Base-by-base conservation (phyloP, 2,888 invertebrate genomes). In the Ormyrus nitidulus region DNA sequence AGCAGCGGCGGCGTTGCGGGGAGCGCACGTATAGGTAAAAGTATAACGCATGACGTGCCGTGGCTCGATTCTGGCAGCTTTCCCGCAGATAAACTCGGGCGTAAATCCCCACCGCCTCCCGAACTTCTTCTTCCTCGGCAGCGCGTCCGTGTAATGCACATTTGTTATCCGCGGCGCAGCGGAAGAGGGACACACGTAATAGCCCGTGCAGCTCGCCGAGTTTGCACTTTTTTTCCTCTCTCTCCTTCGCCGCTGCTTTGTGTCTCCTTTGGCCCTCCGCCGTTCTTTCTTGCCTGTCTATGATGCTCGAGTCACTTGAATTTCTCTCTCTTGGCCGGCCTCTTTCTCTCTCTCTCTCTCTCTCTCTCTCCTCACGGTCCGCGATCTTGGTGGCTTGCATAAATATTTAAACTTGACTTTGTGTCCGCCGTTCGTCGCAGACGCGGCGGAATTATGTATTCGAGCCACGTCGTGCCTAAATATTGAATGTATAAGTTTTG, bases 371-470 rank as follows among this genome's bases (percentile, higher is more conserved):
- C 44, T 53, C n/a, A 58, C 10, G 46, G 49, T 46, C 53, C 34
- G 44, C 49, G 69, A 74, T 71, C 79, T 75, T 64, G 71, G 65
- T 64, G 71, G 65, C 73, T 80, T 70, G 77, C 80, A 74, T 74
- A 77, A 77, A 78, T 78, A 78, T 81, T 78, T 81, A 78, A 77
- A 78, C 77, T 81, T 81, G 77, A 81, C 74, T 81, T 81, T 81
- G 81, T 54, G 71, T 19, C 19, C 72, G 19, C 19, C 6, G 44
- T 19, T 7, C 34, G 48, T 19, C 53, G 62, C 11, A 19, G 19
- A 19, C 19, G 46, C 56, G 44, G 11, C 49, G 6, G 53, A 51
- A 44, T 49, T 51, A 56, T 58, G 46, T 34, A 19, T 59, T 44
- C 34, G 46, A 5, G 13, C 44, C 49, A 51, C 13, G 19, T 44